Evolutionary conservation across 2,797 vertebrate species (phyloP).

Genomic region (Channallabes apus): DNA sequence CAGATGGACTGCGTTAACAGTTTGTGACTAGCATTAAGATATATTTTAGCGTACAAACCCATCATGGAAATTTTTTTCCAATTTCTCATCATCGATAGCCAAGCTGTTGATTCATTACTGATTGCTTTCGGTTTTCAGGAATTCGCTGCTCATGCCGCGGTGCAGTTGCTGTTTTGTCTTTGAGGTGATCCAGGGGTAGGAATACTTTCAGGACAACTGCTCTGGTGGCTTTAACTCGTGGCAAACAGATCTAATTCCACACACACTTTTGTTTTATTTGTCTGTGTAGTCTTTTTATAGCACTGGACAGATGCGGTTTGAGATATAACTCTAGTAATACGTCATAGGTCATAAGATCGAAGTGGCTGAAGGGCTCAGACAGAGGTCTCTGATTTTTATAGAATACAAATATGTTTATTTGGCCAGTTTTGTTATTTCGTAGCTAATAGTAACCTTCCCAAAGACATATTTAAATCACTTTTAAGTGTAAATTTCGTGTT

Average conservation of each 20-base stretch:
- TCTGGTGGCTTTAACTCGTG: conserved; percentile 16
- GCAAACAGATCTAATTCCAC: conserved; percentile 31
- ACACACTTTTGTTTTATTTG: conserved; percentile 43
- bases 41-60: neutral
- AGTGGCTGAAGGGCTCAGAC: neutral
- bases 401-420: neutral
- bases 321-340: neutral
- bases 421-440: too few species aligned
- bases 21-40: neutral
- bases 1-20: neutral
- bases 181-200: conserved; percentile 19
- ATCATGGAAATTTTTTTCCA: neutral
- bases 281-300: conserved; percentile 39
- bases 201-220: conserved; percentile 35
- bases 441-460: neutral
- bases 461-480: too few species aligned
- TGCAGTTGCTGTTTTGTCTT: neutral
- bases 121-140: neutral
- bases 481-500: too few species aligned
- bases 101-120: neutral
- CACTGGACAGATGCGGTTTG: conserved; percentile 13
- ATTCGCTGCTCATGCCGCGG: neutral
- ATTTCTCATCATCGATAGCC: too few species aligned
- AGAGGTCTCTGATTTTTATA: neutral
- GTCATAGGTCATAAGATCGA: conserved; percentile 9